phyloP scores from a whole-genome alignment of 2,113 vertebrate species.

The Podocnemis expansa region DNA sequence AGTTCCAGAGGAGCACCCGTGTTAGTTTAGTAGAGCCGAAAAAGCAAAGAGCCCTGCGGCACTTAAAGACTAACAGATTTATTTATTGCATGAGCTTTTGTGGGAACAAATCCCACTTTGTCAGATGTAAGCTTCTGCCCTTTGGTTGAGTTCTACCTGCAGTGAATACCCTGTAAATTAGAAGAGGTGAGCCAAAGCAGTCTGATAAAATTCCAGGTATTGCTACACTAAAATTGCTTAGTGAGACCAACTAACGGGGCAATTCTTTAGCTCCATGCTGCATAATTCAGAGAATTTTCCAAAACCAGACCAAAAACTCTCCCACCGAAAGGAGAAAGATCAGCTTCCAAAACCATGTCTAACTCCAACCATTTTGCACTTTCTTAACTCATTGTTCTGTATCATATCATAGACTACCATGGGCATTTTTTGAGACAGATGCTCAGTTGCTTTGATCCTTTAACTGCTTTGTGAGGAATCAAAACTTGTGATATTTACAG shows the following conservation, averaged over 20 bases:
- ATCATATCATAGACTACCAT: neutral
- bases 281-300: neutral
- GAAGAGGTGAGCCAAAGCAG: neutral
- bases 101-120: too few relatives aligned
- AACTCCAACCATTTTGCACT: slow-evolving; percentile 13
- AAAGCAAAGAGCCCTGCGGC: too few relatives aligned
- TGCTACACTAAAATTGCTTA: neutral
- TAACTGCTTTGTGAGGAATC: slow-evolving; percentile 57
- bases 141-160: neutral
- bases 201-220: neutral
- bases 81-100: too few relatives aligned
- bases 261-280: neutral
- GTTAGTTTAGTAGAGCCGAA: too few relatives aligned
- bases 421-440: neutral
- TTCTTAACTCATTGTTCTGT: neutral
- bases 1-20: too few relatives aligned
- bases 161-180: neutral
- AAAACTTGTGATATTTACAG: slow-evolving; percentile 54
- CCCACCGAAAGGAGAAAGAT: neutral
- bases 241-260: neutral
- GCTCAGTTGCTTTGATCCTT: slow-evolving; percentile 49
- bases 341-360: neutral
- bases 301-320: neutral
- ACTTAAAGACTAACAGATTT: too few relatives aligned
- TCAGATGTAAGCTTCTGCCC: too few relatives aligned